Evolutionary conservation across 1,140 invertebrate species (phyloP), one percentile per base, ranked within the genome.

Genomic region (Campoletis sonorensis): DNA sequence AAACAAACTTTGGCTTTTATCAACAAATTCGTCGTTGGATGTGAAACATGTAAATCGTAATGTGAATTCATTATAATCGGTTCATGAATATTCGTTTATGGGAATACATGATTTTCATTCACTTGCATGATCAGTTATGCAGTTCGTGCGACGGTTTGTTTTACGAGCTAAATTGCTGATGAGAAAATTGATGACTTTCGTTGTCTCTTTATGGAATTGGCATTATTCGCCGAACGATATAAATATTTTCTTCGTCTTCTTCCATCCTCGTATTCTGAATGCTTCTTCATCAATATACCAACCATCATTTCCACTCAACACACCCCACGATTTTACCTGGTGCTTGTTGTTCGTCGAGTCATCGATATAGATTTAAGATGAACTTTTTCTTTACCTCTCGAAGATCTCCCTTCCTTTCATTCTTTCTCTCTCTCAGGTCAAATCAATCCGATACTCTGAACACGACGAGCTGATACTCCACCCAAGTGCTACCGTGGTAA

Each of bases 161-260:
- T 27, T 33, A 21, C 40, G n/a, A 61, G 13, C 58, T 40, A 23
- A 54, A 16, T 64, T 13, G 61, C 23, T 13, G 61, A 64, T 26
- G 61, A 64, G 61, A 67, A 45, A 45, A 45, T 11, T 45, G 40
- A 8, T 13, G 40, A 45, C 40, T 45, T 45, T 78, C 76, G 67
- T 78, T 78, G 58, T 27, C 76, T 78, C 76, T 78, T 64, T 37
- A 78, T 45, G 5, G 30, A 33, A 33, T 7, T 33, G 30, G 30
- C 58, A 64, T 58, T 61, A 7, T 78, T 78, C 76, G 64, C 11
- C 4, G 76, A 78, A 78, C 76, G 15, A 18, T 49, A 67, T 67
- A 58, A 78, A 84, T 82, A 85, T 84, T 82, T 79, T 79, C 77
- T 67, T 78, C 21, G 70, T 79, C 61, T 51, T 18, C 18, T 27